Conservation (phyloP, 1,140 invertebrate species). For the Ephestia elutella region DNA sequence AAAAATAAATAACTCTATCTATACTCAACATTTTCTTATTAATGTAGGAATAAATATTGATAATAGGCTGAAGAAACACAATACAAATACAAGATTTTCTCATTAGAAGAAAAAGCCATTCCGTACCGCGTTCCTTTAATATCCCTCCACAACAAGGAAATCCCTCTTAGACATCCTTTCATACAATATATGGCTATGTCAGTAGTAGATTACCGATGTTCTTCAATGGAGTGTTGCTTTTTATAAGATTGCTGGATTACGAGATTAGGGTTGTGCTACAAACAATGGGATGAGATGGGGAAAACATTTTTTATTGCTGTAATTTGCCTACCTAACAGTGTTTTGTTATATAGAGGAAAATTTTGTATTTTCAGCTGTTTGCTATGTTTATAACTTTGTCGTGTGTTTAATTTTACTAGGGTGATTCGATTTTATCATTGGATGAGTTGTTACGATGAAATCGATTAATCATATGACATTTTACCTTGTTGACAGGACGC, state of each 20-base stretch:
- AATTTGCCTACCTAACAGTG: background rate
- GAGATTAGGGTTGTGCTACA: constrained; percentile 25
- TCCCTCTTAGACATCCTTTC: constrained; percentile 13
- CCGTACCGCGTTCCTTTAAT: constrained; percentile 1
- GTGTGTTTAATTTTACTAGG: too few species aligned
- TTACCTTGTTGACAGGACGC: too few species aligned
- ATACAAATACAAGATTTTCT: background rate
- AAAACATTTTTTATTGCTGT: background rate
- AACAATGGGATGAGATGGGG: constrained; percentile 12
- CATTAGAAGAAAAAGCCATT: background rate
- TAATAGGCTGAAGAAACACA: background rate
- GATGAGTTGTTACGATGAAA: too few species aligned
- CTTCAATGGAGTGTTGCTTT: constrained; percentile 22
- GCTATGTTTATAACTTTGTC: too few species aligned
- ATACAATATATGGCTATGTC: constrained; percentile 24
- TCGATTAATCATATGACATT: too few species aligned
- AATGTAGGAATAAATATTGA: background rate
- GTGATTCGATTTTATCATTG: too few species aligned
- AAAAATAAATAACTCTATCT: too few species aligned
- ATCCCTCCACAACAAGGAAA: constrained; percentile 8
- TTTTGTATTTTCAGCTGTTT: too few species aligned
- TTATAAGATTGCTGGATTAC: constrained; percentile 35
- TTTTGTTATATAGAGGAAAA: background rate
- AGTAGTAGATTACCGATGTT: constrained; percentile 30
- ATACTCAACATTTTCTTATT: too few species aligned